Base-by-base conservation (phyloP, 2,113 vertebrate genomes). In the Ursus arctos region DNA sequence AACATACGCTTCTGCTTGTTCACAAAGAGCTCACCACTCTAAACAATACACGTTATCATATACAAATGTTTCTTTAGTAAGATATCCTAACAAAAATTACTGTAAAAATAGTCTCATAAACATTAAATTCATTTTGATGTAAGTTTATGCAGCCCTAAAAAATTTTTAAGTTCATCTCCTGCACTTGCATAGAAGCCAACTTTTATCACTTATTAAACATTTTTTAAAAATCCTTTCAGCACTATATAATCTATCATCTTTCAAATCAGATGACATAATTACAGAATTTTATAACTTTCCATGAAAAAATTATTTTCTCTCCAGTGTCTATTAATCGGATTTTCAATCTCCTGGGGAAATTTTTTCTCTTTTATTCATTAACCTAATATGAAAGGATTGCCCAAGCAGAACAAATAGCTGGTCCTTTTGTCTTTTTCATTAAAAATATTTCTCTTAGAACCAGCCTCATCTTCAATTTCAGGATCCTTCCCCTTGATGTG, bases 181-280 rank as follows among this genome's bases (percentile, higher is more conserved):
- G 21, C 18, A 76, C 26, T 69, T 87, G 76, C 33, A 92, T 8
- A 72, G 47, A 93, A 94, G 14, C 1, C 43, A 84, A 51, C 6
- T 55, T 98, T 87, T 61, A 84, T 67, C 69, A 67, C 28, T 85
- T 71, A 63, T 22, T 71, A 21, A 36, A 51, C 76, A 31, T 18
- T 11, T 65, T 22, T 65, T 26, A 18, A 18, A 77, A 96, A 67
- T 91, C 57, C 49, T 95, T 95, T 96, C 61, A 92, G 61, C 86
- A 36, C 14, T 55, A 5, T 57, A 59, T 6, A 92, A 81, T 93
- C 67, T 87, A 77, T 76, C 49, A 91, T 94, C 88, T 92, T 98
- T 85, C 69, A 91, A 74, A 92, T 81, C 65, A 96, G 95, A 95
- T 47, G 61, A 91, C 84, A 47, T 92, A 92, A 95, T 95, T 86